Evolutionary conservation across 2,888 invertebrate genomes (phyloP), one percentile per base, ranked within the genome.

Genomic region (Cyrtodaria siliqua): DNA sequence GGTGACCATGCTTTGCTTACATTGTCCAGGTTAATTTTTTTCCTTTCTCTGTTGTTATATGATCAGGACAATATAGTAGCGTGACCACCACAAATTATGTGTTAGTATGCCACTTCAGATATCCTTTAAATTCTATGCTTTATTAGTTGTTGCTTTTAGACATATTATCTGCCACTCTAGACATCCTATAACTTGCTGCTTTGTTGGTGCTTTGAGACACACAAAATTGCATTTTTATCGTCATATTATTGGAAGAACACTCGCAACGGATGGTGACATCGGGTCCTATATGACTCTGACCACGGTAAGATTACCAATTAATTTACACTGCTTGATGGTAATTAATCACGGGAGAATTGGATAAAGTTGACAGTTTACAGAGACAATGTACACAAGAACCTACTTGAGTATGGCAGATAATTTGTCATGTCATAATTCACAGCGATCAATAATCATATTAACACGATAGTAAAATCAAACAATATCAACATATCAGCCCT

Each of bases 391-490:
- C 75, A 79, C 79, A 77, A 63, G 42, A 56, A 18, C 38, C 33
- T 61, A 57, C 68, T 68, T 55, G 63, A 77, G 63, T 14, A 20
- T 57, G 71, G 71, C 71, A 67, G 72, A 66, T 50, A 64, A 78
- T 78, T 78, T 78, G 78, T 78, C 78, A 72, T 78, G 78, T 78
- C 78, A 78, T 64, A 69, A 64, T 67, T 70, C 63, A 62, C 53
- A 60, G 64, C 44, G 77, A 77, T 77, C 68, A 55, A 59, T 63
- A 63, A 62, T 12, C 61, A 47, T 59, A 77, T 72, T 77, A 77
- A 68, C 68, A 27, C 33, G 63, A 71, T 67, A 66, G 70, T 68
- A 59, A 63, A 77, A 59, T 76, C 71, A 68, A 67, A 72, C 53
- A 44, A 44, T 44, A 44, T 44, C 33, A 4, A 33, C 33, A 33